Evolutionary conservation across 2,113 vertebrate species (phyloP).

Genomic region (Marcusenius ussheri): DNA sequence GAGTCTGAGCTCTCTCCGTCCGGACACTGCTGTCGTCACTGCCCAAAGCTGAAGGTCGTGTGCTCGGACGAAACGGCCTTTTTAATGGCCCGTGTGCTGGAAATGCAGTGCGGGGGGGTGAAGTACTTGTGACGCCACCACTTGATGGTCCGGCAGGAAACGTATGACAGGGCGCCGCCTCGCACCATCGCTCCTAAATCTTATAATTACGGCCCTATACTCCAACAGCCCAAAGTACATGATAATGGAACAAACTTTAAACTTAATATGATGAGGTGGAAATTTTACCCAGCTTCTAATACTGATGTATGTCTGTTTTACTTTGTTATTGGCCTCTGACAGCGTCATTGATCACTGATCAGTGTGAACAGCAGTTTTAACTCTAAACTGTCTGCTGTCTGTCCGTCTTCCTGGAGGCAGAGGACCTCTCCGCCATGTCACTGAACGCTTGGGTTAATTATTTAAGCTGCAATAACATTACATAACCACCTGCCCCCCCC

Average conservation of each 20-base stretch:
- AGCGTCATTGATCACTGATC: background rate
- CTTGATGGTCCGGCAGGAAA: background rate
- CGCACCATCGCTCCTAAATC: background rate
- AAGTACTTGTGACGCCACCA: background rate
- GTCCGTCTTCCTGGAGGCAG: background rate
- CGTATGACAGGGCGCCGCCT: background rate
- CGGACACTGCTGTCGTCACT: constrained; percentile 50
- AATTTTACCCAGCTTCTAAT: background rate
- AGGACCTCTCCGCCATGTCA: background rate
- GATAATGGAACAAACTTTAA: background rate
- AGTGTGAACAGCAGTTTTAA: background rate
- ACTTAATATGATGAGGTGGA: background rate
- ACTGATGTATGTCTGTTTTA: background rate
- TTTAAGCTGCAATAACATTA: background rate
- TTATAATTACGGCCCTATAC: background rate
- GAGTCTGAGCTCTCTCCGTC: constrained; percentile 48
- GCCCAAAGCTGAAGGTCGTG: background rate
- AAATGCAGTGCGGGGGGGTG: background rate
- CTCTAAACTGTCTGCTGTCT: background rate
- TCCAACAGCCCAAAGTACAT: background rate
- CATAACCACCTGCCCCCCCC: background rate
- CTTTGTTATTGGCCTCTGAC: background rate
- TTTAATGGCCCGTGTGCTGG: background rate
- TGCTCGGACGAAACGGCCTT: background rate
- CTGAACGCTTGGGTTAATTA: background rate